Evolutionary conservation across 2,797 vertebrate genomes (phyloP).

Genomic region (Pogoniulus pusillus): DNA sequence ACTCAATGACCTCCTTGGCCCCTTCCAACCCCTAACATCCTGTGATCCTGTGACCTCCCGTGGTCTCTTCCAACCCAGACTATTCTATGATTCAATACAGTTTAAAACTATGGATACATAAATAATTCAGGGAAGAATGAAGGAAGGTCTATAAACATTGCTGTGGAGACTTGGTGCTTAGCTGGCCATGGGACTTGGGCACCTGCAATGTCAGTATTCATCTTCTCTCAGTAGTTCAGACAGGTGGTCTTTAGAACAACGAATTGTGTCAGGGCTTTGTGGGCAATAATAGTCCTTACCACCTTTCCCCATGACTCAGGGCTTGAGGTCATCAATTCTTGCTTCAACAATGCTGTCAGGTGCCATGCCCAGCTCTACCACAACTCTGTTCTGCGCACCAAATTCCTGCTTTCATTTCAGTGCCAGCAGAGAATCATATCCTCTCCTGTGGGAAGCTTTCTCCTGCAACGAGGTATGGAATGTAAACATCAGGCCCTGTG

Average conservation of each 20-base stretch:
- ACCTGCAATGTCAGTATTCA: neutral
- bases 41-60: too few species aligned
- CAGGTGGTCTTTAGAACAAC: neutral
- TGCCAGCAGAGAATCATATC: neutral
- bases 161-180: neutral
- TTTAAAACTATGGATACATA: neutral
- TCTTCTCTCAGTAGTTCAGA: neutral
- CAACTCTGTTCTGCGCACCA: neutral
- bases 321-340: fast-evolving
- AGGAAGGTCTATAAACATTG: neutral
- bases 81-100: too few species aligned
- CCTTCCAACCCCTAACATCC: too few species aligned
- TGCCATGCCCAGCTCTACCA: neutral
- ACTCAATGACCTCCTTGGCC: too few species aligned
- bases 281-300: neutral
- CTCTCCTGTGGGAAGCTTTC: too few species aligned
- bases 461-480: too few species aligned
- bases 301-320: fast-evolving
- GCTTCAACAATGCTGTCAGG: fast-evolving
- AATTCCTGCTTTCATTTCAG: neutral
- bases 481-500: too few species aligned
- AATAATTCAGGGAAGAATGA: neutral
- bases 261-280: neutral
- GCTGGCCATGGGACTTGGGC: neutral
- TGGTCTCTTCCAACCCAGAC: too few species aligned